phyloP scores from a whole-genome alignment of 2,113 vertebrate species.

The Lipotes vexillifer region DNA sequence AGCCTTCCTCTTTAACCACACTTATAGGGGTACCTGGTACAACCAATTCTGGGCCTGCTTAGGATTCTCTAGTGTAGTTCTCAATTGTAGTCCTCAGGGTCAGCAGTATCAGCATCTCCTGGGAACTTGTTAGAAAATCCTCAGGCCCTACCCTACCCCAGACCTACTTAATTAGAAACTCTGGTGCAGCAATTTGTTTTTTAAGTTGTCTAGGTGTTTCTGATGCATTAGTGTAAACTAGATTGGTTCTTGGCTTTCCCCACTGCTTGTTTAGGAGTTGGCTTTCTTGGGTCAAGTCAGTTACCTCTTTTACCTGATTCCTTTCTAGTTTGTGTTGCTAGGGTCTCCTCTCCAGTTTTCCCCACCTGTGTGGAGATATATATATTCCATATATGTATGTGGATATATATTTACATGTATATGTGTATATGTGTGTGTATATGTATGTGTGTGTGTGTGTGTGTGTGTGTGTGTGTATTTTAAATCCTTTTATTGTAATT shows the following conservation, averaged over 20 bases:
- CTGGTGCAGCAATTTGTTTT: not conserved
- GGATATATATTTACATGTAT: not conserved
- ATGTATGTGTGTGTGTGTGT: not conserved
- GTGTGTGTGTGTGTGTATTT: not conserved
- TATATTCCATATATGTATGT: not conserved
- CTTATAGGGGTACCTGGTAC: not conserved
- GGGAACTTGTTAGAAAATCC: conserved; percentile 1
- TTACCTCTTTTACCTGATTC: not conserved
- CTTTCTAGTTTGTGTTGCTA: not conserved
- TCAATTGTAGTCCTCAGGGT: not conserved
- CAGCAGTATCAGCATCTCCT: not conserved
- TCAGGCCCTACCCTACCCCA: not conserved
- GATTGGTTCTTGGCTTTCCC: not conserved
- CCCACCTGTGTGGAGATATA: not conserved
- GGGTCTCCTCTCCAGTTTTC: not conserved
- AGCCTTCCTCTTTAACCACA: not conserved
- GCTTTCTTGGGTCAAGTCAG: not conserved
- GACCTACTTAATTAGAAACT: not conserved
- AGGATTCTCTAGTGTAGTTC: not conserved
- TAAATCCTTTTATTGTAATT: not conserved
- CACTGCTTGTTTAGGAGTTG: not conserved
- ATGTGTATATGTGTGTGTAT: not conserved
- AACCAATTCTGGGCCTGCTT: not conserved
- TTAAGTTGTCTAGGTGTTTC: not conserved
- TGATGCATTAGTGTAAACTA: not conserved